phyloP scores from a whole-genome alignment of 2,797 vertebrate species.

The Merluccius polli region DNA sequence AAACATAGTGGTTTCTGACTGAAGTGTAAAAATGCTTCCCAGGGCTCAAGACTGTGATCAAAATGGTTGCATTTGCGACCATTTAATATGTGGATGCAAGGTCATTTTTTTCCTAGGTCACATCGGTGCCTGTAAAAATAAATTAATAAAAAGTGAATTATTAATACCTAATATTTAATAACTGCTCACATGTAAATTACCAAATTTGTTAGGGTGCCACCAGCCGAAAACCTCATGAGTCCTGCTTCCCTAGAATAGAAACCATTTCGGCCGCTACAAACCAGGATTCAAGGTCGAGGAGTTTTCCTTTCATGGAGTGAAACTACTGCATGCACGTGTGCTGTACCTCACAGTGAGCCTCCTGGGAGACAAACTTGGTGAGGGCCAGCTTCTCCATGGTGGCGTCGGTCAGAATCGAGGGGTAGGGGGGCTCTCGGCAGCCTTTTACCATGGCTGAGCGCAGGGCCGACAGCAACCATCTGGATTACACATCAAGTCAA shows the following conservation, averaged over 20 bases:
- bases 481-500: constrained; percentile 43
- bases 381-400: constrained; percentile 97
- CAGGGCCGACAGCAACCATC: constrained; percentile 86
- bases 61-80: too few species aligned
- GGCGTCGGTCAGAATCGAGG: constrained; percentile 89
- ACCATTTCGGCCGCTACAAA: neutral
- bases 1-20: too few species aligned
- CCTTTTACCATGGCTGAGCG: constrained; percentile 92
- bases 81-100: too few species aligned
- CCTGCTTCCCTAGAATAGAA: neutral
- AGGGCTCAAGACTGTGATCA: too few species aligned
- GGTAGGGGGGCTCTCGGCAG: constrained; percentile 89
- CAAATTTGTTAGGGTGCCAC: too few species aligned
- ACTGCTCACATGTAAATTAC: too few species aligned
- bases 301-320: neutral
- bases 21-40: too few species aligned
- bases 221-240: too few species aligned
- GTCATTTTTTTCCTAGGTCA: too few species aligned
- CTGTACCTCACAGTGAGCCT: constrained; percentile 87
- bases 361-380: constrained; percentile 92
- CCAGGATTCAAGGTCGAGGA: neutral
- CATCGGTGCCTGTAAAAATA: too few species aligned
- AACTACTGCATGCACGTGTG: neutral
- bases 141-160: too few species aligned
- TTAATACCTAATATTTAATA: too few species aligned